phyloP scores from a whole-genome alignment of 2,797 vertebrate genomes.

The Aldrovandia affinis region DNA sequence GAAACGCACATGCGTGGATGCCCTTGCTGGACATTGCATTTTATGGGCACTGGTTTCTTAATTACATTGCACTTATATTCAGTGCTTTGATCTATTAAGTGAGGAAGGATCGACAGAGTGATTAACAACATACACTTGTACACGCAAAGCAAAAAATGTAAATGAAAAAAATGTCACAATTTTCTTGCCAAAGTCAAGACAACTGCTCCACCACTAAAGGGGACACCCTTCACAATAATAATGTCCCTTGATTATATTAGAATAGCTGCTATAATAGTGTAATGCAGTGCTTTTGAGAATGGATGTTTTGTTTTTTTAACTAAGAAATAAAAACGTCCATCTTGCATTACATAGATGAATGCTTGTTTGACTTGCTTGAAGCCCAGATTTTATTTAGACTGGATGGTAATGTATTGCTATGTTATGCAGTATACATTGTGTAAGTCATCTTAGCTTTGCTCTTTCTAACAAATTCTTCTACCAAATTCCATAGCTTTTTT shows the following conservation, averaged over 20 bases:
- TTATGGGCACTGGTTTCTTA: not conserved
- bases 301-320: no score
- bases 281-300: not conserved
- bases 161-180: no score
- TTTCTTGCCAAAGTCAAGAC: no score
- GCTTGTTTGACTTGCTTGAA: no score
- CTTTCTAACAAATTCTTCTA: no score
- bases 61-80: not conserved
- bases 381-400: no score
- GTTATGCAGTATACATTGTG: no score
- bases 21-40: not conserved
- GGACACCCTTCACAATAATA: no score
- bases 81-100: not conserved
- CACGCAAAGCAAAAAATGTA: not conserved
- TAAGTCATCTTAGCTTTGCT: no score
- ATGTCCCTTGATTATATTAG: no score
- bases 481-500: no score
- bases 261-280: not conserved
- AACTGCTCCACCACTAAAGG: not conserved
- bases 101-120: not conserved
- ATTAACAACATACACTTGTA: not conserved
- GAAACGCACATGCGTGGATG: constrained; percentile 2
- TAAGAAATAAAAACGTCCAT: not conserved
- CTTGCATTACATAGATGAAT: not conserved
- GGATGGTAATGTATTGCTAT: no score